A percentile compares a stretch with the other conserved stretches of the same genome.
Evolutionary conservation across 2,113 vertebrate genomes (phyloP).

Genomic region (Pseudonaja textilis): DNA sequence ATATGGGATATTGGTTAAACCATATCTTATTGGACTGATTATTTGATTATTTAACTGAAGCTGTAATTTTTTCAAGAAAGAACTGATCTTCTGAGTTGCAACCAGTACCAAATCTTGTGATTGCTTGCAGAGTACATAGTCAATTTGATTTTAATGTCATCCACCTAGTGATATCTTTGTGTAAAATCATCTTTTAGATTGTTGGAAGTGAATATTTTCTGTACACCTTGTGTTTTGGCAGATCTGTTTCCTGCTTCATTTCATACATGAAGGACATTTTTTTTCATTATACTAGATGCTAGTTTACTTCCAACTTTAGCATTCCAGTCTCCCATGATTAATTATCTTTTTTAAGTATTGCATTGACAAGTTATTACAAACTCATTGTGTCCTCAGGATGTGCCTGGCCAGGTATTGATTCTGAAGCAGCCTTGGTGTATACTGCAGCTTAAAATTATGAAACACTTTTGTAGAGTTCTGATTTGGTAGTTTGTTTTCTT

Average conservation of each 20-base stretch:
- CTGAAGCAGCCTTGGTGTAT: neutral
- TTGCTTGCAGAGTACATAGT: neutral
- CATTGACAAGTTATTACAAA: neutral
- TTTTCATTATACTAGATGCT: neutral
- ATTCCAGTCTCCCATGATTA: neutral
- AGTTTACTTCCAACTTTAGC: neutral
- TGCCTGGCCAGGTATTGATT: neutral
- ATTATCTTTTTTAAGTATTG: neutral
- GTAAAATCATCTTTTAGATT: neutral
- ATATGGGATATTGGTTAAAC: neutral
- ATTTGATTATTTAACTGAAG: neutral
- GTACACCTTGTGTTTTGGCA: neutral
- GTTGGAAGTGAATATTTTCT: neutral
- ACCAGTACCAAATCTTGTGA: neutral
- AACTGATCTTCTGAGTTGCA: neutral
- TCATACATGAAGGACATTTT: neutral
- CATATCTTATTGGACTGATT: neutral
- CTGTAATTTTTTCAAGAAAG: neutral
- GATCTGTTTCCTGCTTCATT: neutral
- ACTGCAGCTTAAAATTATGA: slow-evolving; percentile 5
- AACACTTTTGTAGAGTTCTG: neutral
- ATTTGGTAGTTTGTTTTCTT: neutral
- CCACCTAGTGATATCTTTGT: neutral
- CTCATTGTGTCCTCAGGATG: neutral
- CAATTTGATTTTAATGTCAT: neutral